Evolutionary conservation across 2,113 vertebrate species (phyloP).

Genomic region (Chloropsis hardwickii): DNA sequence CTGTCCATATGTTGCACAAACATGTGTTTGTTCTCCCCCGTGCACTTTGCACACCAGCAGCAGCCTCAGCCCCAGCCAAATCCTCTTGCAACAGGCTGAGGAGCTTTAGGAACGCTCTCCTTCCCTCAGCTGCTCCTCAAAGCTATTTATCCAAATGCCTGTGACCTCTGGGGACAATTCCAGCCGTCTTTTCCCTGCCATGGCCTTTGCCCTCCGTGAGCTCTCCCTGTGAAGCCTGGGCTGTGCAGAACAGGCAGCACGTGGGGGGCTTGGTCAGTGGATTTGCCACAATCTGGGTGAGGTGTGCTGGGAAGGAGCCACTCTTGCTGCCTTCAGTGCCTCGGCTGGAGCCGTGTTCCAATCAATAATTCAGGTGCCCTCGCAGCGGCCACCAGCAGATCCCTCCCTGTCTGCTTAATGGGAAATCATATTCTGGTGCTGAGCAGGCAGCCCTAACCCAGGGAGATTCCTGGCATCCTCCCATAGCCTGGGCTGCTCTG

Average conservation of each 20-base stretch:
- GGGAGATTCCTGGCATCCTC: not conserved
- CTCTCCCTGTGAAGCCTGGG: rapidly evolving
- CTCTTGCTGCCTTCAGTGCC: not conserved
- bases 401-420: not conserved
- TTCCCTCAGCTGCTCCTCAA: not conserved
- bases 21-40: not conserved
- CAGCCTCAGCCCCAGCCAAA: not conserved
- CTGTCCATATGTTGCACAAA: not conserved
- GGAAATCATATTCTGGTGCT: not conserved
- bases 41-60: not conserved
- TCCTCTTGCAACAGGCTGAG: not conserved
- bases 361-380: constrained; percentile 50
- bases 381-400: not conserved
- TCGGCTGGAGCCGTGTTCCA: not conserved
- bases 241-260: rapidly evolving
- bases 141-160: not conserved
- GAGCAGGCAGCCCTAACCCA: not conserved
- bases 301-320: not conserved
- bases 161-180: rapidly evolving
- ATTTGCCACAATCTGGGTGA: not conserved
- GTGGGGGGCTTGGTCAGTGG: rapidly evolving
- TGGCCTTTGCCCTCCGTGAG: not conserved
- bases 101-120: not conserved
- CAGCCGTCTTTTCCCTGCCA: rapidly evolving
- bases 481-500: rapidly evolving